phyloP scores from a whole-genome alignment of 2,888 invertebrate genomes.

The Clivina fossor region DNA sequence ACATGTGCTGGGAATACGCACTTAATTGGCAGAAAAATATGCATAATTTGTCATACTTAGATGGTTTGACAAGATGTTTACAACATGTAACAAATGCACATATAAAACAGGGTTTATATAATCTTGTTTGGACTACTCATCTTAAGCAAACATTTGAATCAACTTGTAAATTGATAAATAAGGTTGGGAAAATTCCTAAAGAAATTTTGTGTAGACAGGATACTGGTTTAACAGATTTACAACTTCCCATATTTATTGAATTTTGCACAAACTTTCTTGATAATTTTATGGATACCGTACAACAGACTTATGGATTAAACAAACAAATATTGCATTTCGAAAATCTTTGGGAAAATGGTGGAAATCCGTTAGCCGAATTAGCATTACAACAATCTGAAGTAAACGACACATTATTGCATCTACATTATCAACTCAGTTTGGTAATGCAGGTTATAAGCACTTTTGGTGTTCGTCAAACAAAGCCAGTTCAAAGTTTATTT shows the following conservation, averaged over 20 bases:
- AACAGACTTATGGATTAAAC: constrained; percentile 47
- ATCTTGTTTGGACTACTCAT: constrained; percentile 87
- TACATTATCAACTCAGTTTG: constrained; percentile 78
- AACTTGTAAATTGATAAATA: constrained; percentile 74
- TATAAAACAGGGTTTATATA: constrained; percentile 78
- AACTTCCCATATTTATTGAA: constrained; percentile 58
- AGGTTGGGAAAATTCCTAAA: constrained; percentile 81
- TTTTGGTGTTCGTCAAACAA: constrained; percentile 73
- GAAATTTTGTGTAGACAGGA: constrained; percentile 81
- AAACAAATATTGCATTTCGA: constrained; percentile 58
- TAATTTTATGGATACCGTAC: constrained; percentile 52
- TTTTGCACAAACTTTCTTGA: constrained; percentile 56
- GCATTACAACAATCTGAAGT: constrained; percentile 76
- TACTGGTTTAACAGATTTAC: constrained; percentile 67
- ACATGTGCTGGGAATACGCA: constrained; percentile 91
- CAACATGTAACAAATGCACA: constrained; percentile 65
- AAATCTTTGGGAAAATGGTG: constrained; percentile 67
- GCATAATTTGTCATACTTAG: constrained; percentile 64
- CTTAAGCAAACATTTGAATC: constrained; percentile 79
- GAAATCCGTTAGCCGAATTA: constrained; percentile 72
- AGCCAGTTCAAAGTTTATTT: constrained; percentile 74
- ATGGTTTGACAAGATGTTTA: constrained; percentile 72
- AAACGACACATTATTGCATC: constrained; percentile 72
- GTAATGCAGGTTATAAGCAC: constrained; percentile 77
- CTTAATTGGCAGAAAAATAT: constrained; percentile 82